Conservation (phyloP, 2,888 invertebrate genomes). For the Netelia melanura region DNA sequence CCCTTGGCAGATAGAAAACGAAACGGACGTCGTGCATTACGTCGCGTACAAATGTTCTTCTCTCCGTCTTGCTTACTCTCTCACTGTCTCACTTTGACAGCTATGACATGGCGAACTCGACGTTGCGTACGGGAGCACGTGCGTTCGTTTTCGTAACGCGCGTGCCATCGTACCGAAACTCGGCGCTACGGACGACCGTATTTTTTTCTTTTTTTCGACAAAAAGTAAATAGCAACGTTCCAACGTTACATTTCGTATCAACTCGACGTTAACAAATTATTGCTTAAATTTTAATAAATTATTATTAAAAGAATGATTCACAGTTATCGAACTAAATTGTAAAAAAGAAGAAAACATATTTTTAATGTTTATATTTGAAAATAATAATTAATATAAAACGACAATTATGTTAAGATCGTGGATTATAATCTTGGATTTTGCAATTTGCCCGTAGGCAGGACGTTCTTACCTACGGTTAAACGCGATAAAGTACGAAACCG, state of each 20-base stretch:
- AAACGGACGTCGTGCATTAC: constrained; percentile 58
- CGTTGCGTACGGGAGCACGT: constrained; percentile 57
- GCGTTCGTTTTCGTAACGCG: constrained; percentile 50
- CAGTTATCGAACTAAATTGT: no score
- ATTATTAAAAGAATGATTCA: no score
- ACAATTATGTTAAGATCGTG: neutral
- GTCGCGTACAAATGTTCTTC: neutral
- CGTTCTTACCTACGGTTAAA: constrained; percentile 28
- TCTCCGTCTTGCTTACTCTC: neutral
- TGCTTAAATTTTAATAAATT: no score
- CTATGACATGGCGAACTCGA: constrained; percentile 50
- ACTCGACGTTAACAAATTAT: neutral
- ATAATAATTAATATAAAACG: no score
- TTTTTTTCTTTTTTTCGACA: neutral
- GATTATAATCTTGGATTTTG: neutral
- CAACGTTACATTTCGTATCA: neutral
- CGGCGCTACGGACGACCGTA: neutral
- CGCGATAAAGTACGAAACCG: constrained; percentile 50
- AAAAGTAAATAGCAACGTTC: neutral
- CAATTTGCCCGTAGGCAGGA: constrained; percentile 2
- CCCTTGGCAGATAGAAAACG: constrained; percentile 28
- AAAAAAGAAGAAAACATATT: no score
- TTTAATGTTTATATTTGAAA: no score
- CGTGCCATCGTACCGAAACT: constrained; percentile 34
- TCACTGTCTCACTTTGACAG: constrained; percentile 9